Percentiles rank a stretch among this genome's conserved stretches.
Conservation (phyloP, 1,140 invertebrate genomes). For the Bombus breviceps region DNA sequence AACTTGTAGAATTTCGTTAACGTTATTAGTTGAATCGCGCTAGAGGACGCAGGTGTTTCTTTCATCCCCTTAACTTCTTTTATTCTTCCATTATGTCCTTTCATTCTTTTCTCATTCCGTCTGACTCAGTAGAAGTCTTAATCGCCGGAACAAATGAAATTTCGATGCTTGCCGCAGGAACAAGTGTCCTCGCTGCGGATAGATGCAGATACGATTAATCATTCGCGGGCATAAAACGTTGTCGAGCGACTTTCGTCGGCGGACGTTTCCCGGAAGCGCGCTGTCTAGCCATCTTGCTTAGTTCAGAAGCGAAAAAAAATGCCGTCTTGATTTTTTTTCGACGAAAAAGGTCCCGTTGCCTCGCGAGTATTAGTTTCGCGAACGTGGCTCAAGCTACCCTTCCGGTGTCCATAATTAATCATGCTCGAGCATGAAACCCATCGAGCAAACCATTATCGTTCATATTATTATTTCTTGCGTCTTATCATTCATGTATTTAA, state of each 20-base stretch:
- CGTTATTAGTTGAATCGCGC: not conserved
- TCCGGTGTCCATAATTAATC: conserved; percentile 30
- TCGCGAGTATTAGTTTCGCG: not conserved
- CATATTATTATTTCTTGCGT: conserved; percentile 21
- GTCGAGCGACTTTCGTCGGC: conserved; percentile 11
- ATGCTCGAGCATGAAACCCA: conserved; percentile 26
- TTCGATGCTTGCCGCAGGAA: not conserved
- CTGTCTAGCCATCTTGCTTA: not conserved
- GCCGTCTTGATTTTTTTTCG: not conserved
- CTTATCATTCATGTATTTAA: conserved; percentile 7
- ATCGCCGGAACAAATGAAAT: not conserved
- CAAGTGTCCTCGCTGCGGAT: conserved; percentile 16
- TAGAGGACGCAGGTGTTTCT: too few species aligned
- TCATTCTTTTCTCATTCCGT: not conserved
- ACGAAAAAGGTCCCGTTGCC: too few species aligned
- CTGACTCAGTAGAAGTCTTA: too few species aligned
- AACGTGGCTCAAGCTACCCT: not conserved
- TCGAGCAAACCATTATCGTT: conserved; percentile 8
- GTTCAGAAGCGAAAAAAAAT: conserved; percentile 12
- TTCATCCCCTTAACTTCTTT: too few species aligned
- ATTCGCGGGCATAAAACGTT: conserved; percentile 13
- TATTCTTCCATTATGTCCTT: not conserved
- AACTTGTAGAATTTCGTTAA: not conserved
- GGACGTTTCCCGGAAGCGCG: conserved; percentile 21
- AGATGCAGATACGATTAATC: conserved; percentile 42